Evolutionary conservation across 2,797 vertebrate species (phyloP).

Genomic region (Micropoecilia bifurca): DNA sequence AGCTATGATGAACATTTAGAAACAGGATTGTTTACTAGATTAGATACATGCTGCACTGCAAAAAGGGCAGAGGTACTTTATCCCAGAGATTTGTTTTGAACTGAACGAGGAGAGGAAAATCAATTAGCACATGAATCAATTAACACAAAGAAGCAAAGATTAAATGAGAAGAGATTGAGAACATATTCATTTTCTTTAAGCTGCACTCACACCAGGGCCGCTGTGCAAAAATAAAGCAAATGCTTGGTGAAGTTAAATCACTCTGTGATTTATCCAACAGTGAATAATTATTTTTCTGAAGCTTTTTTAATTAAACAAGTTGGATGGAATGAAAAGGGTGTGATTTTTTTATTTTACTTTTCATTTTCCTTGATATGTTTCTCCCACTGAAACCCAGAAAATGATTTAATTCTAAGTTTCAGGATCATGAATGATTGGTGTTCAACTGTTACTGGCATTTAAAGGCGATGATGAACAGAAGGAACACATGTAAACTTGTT

Average conservation of each 20-base stretch:
- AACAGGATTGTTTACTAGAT: not conserved
- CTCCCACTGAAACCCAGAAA: not conserved
- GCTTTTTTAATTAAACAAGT: not conserved
- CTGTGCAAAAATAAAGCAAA: not conserved
- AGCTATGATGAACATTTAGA: not conserved
- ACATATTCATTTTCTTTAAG: constrained; percentile 15
- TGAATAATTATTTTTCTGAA: constrained; percentile 1
- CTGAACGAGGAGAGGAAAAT: constrained; percentile 21
- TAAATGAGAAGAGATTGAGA: constrained; percentile 14
- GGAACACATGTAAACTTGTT: not conserved
- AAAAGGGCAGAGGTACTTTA: constrained; percentile 38
- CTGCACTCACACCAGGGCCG: constrained; percentile 8
- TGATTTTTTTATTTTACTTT: not conserved
- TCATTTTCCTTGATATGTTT: not conserved
- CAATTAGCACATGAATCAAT: constrained; percentile 37
- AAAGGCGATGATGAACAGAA: not conserved
- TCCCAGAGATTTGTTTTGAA: constrained; percentile 27
- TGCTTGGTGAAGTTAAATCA: not conserved
- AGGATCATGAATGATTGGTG: not conserved
- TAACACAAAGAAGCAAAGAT: constrained; percentile 27
- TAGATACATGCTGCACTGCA: not conserved
- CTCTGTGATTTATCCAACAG: not conserved
- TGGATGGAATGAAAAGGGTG: not conserved
- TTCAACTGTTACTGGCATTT: not conserved
- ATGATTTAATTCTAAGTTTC: too few relatives aligned